phyloP scores from a whole-genome alignment of 2,888 invertebrate genomes.

The Sesia bembeciformis region DNA sequence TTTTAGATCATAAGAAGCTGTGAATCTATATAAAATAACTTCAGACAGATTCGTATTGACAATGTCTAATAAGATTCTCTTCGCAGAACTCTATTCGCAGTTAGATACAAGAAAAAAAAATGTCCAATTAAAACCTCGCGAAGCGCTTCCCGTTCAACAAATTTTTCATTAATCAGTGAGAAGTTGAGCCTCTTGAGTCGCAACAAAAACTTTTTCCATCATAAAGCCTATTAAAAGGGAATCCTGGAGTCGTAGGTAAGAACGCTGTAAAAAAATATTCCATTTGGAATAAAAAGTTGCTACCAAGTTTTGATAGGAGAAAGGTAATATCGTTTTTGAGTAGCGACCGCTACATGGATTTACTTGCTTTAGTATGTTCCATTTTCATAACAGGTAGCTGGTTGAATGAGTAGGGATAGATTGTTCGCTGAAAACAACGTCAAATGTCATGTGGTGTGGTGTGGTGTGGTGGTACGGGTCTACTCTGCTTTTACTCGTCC shows the following conservation, averaged over 20 bases:
- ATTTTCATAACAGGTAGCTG: too few relatives aligned
- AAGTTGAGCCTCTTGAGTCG: constrained; percentile 5
- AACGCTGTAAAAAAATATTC: not conserved
- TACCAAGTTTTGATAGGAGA: too few relatives aligned
- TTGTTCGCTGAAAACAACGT: too few relatives aligned
- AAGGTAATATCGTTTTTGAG: too few relatives aligned
- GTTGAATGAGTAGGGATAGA: too few relatives aligned
- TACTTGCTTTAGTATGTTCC: too few relatives aligned
- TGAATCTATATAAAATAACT: too few relatives aligned
- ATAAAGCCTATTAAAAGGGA: constrained; percentile 14
- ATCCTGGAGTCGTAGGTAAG: constrained; percentile 1
- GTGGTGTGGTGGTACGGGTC: too few relatives aligned
- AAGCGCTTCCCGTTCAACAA: constrained; percentile 12
- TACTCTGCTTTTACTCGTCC: too few relatives aligned
- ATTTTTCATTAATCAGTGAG: constrained; percentile 26
- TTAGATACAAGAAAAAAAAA: not conserved
- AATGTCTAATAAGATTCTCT: not conserved
- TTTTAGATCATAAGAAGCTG: too few relatives aligned
- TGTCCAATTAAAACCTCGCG: not conserved
- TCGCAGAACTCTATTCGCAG: not conserved
- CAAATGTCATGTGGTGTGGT: too few relatives aligned
- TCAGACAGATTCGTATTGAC: not conserved
- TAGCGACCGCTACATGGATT: too few relatives aligned
- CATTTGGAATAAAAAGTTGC: not conserved
- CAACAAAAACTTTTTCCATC: constrained; percentile 20